A percentile compares a stretch with the other conserved stretches of the same genome.
These are phyloP conservation scores for Garrulus glandarius DNA, from an alignment of 2,797 vertebrate species.

Conservation along the genomic window DNA sequence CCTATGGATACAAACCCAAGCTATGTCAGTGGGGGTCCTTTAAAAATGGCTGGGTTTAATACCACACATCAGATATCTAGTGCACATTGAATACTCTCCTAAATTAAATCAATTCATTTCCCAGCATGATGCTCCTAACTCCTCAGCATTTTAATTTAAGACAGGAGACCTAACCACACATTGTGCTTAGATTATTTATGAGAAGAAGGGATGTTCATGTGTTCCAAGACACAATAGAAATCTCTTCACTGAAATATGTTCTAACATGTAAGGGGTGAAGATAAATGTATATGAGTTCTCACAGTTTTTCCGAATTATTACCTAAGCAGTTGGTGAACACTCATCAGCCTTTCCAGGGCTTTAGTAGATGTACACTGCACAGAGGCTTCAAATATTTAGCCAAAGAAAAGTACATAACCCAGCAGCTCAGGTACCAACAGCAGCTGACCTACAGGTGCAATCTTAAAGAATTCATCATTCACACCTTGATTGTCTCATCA, in stretches of 20 bases:
- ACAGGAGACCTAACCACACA: background rate
- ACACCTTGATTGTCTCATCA: background rate
- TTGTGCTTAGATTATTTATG: background rate
- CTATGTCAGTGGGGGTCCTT: slow-evolving; percentile 17
- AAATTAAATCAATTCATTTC: slow-evolving; percentile 52
- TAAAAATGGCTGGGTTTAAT: slow-evolving; percentile 30
- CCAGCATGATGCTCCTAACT: slow-evolving; percentile 7
- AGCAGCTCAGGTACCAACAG: background rate
- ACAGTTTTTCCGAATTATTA: background rate
- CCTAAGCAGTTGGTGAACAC: background rate
- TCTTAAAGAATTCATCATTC: background rate
- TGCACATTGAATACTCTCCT: slow-evolving; percentile 19
- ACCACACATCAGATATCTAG: slow-evolving; percentile 22
- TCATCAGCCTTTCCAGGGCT: background rate
- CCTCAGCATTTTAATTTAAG: slow-evolving; percentile 35
- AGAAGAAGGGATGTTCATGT: background rate
- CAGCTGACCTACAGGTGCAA: background rate
- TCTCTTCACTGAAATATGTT: background rate
- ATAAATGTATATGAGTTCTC: background rate
- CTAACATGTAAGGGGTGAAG: background rate
- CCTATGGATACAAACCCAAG: background rate
- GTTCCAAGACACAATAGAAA: background rate
- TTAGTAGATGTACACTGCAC: background rate
- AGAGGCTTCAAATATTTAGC: background rate
- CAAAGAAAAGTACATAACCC: background rate